Evolutionary conservation across 2,888 invertebrate genomes (phyloP).

Genomic region (Latrodectus elegans): DNA sequence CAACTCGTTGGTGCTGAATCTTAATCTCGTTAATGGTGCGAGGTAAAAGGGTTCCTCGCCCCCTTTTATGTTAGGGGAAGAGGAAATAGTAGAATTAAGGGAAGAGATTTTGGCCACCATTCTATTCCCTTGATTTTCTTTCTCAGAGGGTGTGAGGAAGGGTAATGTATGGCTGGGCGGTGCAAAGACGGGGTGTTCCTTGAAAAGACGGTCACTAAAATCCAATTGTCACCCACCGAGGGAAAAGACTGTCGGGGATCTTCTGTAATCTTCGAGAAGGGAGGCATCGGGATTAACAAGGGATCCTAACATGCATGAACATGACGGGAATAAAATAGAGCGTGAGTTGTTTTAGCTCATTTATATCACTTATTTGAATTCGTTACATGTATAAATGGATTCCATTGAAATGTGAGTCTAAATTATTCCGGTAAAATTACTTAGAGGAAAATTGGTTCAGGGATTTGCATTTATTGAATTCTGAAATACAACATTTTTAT

Average conservation of each 20-base stretch:
- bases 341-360: neutral
- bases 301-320: neutral
- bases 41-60: conserved; percentile 32
- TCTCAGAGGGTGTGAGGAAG: conserved; percentile 12
- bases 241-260: conserved; percentile 13
- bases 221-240: conserved; percentile 57
- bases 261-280: conserved; percentile 17
- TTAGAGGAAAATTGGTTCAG: too few species aligned
- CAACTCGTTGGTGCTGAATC: conserved; percentile 30
- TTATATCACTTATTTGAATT: neutral
- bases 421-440: too few species aligned
- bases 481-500: too few species aligned
- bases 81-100: conserved; percentile 13
- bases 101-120: conserved; percentile 30
- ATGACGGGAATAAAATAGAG: neutral
- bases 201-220: conserved; percentile 47
- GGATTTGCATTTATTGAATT: too few species aligned
- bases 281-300: neutral
- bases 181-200: conserved; percentile 1
- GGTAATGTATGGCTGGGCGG: conserved; percentile 29
- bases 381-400: neutral
- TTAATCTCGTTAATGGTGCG: conserved; percentile 63
- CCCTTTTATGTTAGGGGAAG: neutral
- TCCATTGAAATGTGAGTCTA: neutral
- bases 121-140: neutral